Evolutionary conservation across 2,888 invertebrate genomes (phyloP).

Genomic region (Dasypolia templi): DNA sequence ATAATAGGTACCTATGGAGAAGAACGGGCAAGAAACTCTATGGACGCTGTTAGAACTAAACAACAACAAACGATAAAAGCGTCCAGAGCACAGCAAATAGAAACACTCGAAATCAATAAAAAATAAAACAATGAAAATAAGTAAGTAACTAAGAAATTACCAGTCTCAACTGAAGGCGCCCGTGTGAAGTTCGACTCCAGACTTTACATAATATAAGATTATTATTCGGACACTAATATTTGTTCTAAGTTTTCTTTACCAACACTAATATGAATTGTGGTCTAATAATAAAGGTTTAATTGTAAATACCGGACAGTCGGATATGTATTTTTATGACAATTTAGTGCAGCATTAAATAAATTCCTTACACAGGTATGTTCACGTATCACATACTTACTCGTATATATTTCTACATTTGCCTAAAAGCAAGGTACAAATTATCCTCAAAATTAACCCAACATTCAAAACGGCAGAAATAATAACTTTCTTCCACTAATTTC

Average conservation of each 20-base stretch:
- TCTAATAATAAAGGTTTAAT: neutral
- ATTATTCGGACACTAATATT: no score
- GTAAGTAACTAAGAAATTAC: no score
- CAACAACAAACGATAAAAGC: no score
- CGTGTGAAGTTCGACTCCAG: neutral
- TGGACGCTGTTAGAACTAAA: no score
- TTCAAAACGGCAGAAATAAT: conserved; percentile 13
- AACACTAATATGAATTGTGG: no score
- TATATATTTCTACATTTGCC: neutral
- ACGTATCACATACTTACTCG: neutral
- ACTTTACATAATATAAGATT: neutral
- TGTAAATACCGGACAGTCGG: neutral
- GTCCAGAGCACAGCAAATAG: no score
- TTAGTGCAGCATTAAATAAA: neutral
- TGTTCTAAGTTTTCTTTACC: no score
- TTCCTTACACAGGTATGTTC: neutral
- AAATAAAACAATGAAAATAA: no score
- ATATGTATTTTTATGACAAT: neutral
- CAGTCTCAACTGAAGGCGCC: no score
- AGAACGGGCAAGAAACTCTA: no score
- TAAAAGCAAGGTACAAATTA: conserved; percentile 8
- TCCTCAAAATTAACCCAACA: conserved; percentile 3
- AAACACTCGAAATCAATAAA: no score
- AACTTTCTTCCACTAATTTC: conserved; percentile 22
- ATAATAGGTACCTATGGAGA: no score